Conservation (phyloP, 2,113 vertebrate genomes). For the Macroglossus sobrinus region DNA sequence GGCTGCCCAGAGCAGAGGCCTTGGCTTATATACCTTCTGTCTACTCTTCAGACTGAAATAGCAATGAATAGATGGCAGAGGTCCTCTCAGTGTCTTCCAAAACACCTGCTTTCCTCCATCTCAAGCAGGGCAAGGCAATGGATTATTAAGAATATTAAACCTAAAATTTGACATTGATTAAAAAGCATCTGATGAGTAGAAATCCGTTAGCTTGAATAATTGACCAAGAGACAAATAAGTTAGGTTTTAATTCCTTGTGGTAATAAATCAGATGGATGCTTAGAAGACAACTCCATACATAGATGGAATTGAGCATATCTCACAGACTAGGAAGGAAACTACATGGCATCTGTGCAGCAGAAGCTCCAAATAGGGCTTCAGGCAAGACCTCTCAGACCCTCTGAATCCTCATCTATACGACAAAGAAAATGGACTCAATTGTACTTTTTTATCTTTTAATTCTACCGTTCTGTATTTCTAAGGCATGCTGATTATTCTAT, state of each 20-base stretch:
- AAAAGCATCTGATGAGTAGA: neutral
- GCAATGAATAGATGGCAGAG: neutral
- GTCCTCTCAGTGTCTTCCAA: neutral
- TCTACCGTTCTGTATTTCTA: neutral
- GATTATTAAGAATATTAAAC: neutral
- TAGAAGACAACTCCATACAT: neutral
- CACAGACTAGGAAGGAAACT: neutral
- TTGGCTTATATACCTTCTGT: neutral
- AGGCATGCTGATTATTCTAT: rapidly evolving
- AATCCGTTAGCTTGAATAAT: neutral
- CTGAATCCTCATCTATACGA: neutral
- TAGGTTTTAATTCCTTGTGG: constrained; percentile 20
- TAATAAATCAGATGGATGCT: neutral
- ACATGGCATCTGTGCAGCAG: neutral
- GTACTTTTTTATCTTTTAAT: neutral
- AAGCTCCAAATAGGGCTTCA: neutral
- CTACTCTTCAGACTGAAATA: neutral
- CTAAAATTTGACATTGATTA: neutral
- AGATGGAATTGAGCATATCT: neutral
- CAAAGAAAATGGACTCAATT: neutral
- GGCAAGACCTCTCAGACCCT: neutral
- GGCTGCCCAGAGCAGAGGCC: neutral
- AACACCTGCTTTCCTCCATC: neutral
- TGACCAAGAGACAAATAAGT: constrained; percentile 27
- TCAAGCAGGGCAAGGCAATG: neutral